These are phyloP conservation scores for Tetraodon nigroviridis DNA, from an alignment of 2,113 vertebrate species.

Conservation along the genomic window DNA sequence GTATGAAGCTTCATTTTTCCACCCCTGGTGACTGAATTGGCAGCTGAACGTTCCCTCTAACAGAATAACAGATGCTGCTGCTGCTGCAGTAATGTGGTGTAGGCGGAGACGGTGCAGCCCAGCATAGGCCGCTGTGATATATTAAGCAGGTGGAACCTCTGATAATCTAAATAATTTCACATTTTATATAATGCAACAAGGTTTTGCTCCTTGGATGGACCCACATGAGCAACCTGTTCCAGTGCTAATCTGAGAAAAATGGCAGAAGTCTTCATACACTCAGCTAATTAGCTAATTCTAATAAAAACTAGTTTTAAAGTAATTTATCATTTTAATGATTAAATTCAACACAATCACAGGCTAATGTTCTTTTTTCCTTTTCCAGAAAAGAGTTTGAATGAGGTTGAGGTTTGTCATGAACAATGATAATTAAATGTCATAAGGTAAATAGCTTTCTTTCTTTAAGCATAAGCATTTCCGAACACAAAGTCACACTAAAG, in stretches of 20 bases:
- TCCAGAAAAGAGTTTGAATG: constrained; percentile 57
- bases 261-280: constrained; percentile 31
- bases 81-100: constrained; percentile 13
- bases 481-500: too few relatives aligned
- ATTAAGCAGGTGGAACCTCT: constrained; percentile 23
- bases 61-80: constrained; percentile 35
- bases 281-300: constrained; percentile 33
- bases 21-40: constrained; percentile 13
- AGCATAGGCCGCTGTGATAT: constrained; percentile 13
- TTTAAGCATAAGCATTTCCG: too few relatives aligned
- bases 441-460: too few relatives aligned
- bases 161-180: neutral
- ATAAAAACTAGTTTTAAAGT: neutral
- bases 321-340: neutral
- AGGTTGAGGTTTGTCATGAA: neutral
- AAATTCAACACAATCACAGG: constrained; percentile 19
- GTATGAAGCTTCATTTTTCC: constrained; percentile 32
- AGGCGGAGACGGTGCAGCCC: constrained; percentile 10
- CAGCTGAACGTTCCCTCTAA: constrained; percentile 22
- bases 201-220: neutral
- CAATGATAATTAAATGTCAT: too few relatives aligned
- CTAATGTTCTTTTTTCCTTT: constrained; percentile 38
- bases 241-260: neutral
- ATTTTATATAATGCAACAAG: neutral
- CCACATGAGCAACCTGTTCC: too few relatives aligned